phyloP scores from a whole-genome alignment of 35 echinoderm and acorn worm species.

The Amphiura filiformis region DNA sequence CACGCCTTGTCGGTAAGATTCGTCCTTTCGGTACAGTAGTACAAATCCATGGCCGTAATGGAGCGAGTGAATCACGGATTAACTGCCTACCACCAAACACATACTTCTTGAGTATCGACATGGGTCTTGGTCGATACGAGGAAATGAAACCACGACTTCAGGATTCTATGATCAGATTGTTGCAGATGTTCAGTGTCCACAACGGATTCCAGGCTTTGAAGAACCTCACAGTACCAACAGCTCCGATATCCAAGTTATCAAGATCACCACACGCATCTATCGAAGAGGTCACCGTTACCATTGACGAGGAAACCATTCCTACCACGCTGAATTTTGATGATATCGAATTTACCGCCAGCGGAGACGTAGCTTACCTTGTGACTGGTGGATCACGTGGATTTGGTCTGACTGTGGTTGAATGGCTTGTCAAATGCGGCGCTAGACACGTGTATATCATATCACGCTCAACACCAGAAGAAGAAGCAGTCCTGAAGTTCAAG shows the following conservation, averaged over 20 bases:
- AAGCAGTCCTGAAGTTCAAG: constrained; percentile 84
- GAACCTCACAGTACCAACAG: constrained; percentile 81
- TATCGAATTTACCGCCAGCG: constrained; percentile 71
- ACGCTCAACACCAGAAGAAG: constrained; percentile 76
- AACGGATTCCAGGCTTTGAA: constrained; percentile 93
- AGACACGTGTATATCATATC: constrained; percentile 84
- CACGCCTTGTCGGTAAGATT: constrained; percentile 73
- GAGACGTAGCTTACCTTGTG: constrained; percentile 78
- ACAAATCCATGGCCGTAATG: constrained; percentile 77
- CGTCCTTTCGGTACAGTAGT: constrained; percentile 89
- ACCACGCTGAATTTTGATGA: constrained; percentile 91
- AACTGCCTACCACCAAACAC: constrained; percentile 76
- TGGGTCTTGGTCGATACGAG: constrained; percentile 76
- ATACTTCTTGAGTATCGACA: constrained; percentile 86
- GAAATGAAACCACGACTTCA: constrained; percentile 84
- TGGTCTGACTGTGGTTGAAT: constrained; percentile 78
- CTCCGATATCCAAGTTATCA: constrained; percentile 87
- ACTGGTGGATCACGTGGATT: constrained; percentile 94
- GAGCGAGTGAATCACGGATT: constrained; percentile 56
- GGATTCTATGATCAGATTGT: constrained; percentile 81
- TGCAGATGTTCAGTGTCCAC: constrained; percentile 92
- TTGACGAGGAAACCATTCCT: constrained; percentile 85
- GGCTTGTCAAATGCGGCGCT: constrained; percentile 86
- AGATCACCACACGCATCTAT: constrained; percentile 71
- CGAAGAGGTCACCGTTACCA: constrained; percentile 75